Conservation (phyloP, 2,113 vertebrate species). For the Crypturellus undulatus region DNA sequence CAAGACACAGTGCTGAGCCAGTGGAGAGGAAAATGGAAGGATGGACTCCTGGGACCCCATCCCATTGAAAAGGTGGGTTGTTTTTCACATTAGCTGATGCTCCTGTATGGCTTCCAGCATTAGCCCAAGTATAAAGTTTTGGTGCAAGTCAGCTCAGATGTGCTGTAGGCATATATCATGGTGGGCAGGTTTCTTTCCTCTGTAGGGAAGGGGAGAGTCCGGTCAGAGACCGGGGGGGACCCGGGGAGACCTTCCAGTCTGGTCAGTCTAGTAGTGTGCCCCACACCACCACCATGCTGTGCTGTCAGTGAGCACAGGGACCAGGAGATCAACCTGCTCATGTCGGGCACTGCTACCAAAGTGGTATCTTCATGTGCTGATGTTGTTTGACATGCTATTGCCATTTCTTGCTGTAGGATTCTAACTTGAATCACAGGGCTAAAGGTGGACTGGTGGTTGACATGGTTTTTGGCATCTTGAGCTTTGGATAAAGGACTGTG, state of each 20-base stretch:
- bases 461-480: not conserved
- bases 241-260: not conserved
- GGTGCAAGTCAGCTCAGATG: conserved; percentile 3
- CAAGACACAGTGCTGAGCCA: not conserved
- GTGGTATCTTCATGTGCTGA: not conserved
- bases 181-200: not conserved
- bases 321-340: not conserved
- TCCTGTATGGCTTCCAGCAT: conserved; percentile 45
- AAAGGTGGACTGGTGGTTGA: not conserved
- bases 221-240: too few species aligned
- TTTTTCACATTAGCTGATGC: conserved; percentile 56
- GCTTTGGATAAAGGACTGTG: not conserved
- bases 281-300: not conserved
- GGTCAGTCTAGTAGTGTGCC: not conserved
- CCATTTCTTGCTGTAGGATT: not conserved
- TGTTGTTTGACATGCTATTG: not conserved
- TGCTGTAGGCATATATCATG: not conserved
- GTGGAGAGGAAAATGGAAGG: not conserved
- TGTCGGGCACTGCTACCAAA: not conserved
- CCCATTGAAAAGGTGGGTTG: not conserved
- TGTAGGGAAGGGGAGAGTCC: not conserved
- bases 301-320: not conserved
- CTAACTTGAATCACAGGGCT: not conserved
- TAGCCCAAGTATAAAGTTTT: conserved; percentile 17
- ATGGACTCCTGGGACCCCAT: conserved; percentile 23